A percentile compares a stretch with the other conserved stretches of the same genome.
Evolutionary conservation across 2,113 vertebrate species (phyloP).

Genomic region (Mesocricetus auratus): DNA sequence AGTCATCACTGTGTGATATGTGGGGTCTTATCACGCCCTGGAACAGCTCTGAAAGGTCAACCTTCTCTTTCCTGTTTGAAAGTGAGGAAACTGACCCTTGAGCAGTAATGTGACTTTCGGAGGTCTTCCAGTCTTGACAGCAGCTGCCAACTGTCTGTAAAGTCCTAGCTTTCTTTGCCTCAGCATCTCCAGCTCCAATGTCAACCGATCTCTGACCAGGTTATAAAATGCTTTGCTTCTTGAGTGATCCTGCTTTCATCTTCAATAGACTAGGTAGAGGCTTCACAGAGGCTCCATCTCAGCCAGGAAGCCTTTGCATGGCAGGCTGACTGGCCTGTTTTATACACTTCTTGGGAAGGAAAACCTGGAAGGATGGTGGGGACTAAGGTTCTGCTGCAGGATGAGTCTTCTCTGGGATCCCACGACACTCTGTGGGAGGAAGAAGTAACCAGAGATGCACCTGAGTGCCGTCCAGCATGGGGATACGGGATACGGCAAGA

Average conservation of each 20-base stretch:
- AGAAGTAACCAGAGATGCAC: neutral
- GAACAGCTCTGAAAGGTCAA: neutral
- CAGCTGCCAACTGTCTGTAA: too few species aligned
- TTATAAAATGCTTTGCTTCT: neutral
- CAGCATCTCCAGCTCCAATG: neutral
- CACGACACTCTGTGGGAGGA: neutral
- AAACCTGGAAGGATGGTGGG: neutral
- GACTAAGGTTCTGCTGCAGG: too few species aligned
- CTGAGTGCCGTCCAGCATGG: neutral
- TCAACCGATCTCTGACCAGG: neutral
- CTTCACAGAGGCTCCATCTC: neutral
- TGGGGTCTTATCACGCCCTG: fast-evolving
- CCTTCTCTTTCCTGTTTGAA: neutral
- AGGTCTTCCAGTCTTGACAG: neutral
- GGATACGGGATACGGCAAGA: too few species aligned
- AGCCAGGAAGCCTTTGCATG: neutral
- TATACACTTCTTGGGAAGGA: neutral
- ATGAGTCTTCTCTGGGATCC: neutral
- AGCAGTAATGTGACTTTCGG: fast-evolving
- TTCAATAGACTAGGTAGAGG: neutral
- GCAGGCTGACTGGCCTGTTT: neutral
- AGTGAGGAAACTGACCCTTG: neutral
- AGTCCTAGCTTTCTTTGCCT: neutral
- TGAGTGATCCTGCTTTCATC: too few species aligned
- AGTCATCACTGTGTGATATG: fast-evolving